These are phyloP conservation scores for Epinephelus awoara DNA, from an alignment of 2,797 vertebrate genomes.

Conservation along the genomic window DNA sequence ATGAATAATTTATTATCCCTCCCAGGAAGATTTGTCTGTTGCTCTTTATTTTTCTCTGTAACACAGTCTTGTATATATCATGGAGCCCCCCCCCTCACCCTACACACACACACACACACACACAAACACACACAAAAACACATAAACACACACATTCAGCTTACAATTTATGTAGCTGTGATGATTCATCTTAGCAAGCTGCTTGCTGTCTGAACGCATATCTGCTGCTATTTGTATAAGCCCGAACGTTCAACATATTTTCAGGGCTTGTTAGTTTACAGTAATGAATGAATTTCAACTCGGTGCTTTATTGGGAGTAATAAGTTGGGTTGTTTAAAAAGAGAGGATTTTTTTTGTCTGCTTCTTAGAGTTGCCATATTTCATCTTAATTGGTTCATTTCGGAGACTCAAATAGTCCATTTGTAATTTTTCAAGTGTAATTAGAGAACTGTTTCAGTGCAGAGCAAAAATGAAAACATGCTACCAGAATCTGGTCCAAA, in stretches of 20 bases:
- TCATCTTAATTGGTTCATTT: conserved; percentile 41
- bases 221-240: conserved; percentile 30
- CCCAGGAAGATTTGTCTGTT: conserved; percentile 36
- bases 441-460: background rate
- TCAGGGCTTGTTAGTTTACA: conserved; percentile 45
- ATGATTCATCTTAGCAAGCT: conserved; percentile 44
- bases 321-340: conserved; percentile 25
- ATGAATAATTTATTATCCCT: conserved; percentile 55
- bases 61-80: conserved; percentile 27
- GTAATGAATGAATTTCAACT: conserved; percentile 37
- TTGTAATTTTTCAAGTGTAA: conserved; percentile 17
- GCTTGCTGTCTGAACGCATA: conserved; percentile 24
- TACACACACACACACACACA: background rate
- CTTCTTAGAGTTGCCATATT: conserved; percentile 13
- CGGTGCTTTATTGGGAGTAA: conserved; percentile 33
- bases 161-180: conserved; percentile 30
- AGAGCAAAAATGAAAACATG: background rate
- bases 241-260: conserved; percentile 20
- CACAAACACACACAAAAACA: background rate
- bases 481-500: conserved; percentile 3
- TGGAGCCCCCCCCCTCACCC: background rate
- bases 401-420: conserved; percentile 1
- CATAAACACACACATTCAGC: conserved; percentile 25
- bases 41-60: conserved; percentile 33
- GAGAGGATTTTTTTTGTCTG: conserved; percentile 5